phyloP scores from a whole-genome alignment of 92 coral and sea anemone species.

The Porites divaricata region DNA sequence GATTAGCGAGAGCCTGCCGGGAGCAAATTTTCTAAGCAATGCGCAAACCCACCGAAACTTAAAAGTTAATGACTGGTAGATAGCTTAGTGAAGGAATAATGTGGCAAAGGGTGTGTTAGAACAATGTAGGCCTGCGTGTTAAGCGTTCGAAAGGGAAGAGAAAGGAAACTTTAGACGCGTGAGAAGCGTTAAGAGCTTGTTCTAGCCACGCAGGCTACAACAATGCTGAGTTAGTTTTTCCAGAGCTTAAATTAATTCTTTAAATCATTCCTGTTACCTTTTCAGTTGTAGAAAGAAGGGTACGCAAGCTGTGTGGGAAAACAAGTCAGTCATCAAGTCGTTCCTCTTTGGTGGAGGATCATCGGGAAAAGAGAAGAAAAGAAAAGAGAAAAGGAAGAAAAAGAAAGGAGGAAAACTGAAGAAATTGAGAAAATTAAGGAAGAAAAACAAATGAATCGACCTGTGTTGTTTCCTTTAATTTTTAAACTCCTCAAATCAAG shows the following conservation, averaged over 20 bases:
- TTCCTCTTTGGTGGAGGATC: slow-evolving; percentile 55
- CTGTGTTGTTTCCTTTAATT: background rate
- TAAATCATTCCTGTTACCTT: background rate
- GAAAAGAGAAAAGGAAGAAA: slow-evolving; percentile 42
- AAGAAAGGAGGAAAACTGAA: slow-evolving; percentile 30
- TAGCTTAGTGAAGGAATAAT: too few species aligned
- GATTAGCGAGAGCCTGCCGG: too few species aligned
- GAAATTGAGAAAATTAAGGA: slow-evolving; percentile 3
- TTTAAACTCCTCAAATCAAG: background rate
- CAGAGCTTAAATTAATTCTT: background rate
- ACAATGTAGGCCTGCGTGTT: too few species aligned
- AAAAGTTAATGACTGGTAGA: too few species aligned
- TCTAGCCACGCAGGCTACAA: too few species aligned
- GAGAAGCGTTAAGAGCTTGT: too few species aligned
- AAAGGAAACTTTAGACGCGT: too few species aligned
- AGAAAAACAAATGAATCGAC: slow-evolving; percentile 5
- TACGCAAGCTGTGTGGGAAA: slow-evolving; percentile 72
- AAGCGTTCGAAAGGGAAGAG: too few species aligned
- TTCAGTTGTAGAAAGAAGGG: slow-evolving; percentile 66
- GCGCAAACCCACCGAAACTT: too few species aligned
- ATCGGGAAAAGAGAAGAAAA: slow-evolving; percentile 25
- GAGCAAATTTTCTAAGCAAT: too few species aligned
- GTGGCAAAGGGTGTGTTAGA: too few species aligned
- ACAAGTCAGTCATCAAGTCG: slow-evolving; percentile 45
- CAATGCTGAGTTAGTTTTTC: background rate